Conservation (phyloP, 2,113 vertebrate genomes). For the Psettodes erumei region DNA sequence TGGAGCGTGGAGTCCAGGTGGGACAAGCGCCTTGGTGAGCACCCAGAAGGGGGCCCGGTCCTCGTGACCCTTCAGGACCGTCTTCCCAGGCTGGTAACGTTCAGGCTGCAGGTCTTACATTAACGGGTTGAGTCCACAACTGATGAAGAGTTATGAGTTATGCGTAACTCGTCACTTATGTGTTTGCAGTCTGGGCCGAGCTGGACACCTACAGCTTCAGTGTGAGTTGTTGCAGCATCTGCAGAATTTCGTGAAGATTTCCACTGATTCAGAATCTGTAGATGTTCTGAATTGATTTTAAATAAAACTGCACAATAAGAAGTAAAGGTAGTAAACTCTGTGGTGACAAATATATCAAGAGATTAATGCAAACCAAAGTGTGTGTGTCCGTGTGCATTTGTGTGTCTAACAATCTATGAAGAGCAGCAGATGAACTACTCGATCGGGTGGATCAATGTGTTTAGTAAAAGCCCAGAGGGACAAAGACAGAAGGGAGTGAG, state of each 20-base stretch:
- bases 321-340: not conserved
- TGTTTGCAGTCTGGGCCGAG: not conserved
- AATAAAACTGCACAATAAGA: not conserved
- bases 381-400: conserved; percentile 28
- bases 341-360: not conserved
- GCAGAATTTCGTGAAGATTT: not conserved
- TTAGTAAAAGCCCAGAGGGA: conserved; percentile 73
- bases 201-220: not conserved
- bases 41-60: too few relatives aligned
- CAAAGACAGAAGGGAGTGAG: conserved; percentile 76
- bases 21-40: too few relatives aligned
- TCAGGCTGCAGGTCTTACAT: not conserved
- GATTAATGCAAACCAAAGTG: not conserved
- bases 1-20: too few relatives aligned
- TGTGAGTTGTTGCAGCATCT: not conserved
- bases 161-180: not conserved
- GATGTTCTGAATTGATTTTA: not conserved
- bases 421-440: conserved; percentile 77
- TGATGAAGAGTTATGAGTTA: not conserved
- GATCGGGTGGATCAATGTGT: conserved; percentile 80
- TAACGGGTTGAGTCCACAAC: not conserved
- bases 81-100: too few relatives aligned
- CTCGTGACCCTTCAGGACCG: too few relatives aligned
- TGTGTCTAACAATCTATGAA: conserved; percentile 60
- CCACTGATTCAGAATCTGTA: too few relatives aligned